Evolutionary conservation across 2,888 invertebrate genomes (phyloP), one percentile per base, ranked within the genome.

Genomic region (Agrotis ipsilon): DNA sequence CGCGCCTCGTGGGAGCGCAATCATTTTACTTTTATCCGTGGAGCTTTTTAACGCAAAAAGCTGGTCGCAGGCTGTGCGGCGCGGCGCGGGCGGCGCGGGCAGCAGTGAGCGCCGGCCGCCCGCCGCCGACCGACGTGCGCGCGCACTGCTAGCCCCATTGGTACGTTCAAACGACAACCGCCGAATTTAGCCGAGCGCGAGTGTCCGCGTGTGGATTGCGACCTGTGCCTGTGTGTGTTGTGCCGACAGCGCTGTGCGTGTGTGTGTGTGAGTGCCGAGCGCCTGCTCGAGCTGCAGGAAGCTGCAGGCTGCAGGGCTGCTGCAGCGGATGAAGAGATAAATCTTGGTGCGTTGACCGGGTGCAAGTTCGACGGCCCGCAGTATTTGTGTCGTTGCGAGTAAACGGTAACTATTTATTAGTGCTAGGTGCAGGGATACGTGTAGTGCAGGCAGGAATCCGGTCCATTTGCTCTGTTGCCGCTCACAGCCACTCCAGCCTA

Each of bases 41-140:
- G 87, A 91, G 92, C 93, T 93, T 92, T 90, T 92, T 91, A 88
- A 90, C 90, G 92, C 90, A 93, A 94, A 94, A 94, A 94, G 94
- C 92, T 92, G 85, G 78, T 83, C 89, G 90, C 92, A 92, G 93
- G 93, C 91, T 91, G 92, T 81, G 80, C 73, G 83, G 80, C 81
- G 84, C 80, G 39, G 39, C 39, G 39, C 39, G 39, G 39, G 11
- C 39, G 39, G 39, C 39, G 86, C 81, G 84, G 69, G 80, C 75
- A 88, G 84, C 92, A 93, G 94, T 93, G 89, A 89, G 92, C 92
- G 92, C 90, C 86, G 87, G 91, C 89, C 87, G 88, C 86, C 84
- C 88, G 90, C 84, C 79, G 72, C 64, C 80, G 86, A 71, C 27
- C 72, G 86, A 91, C 92, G 92, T 88, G 81, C 81, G 82, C 81